Conservation (phyloP, 2,113 vertebrate species). For the Elanus axillaris region DNA sequence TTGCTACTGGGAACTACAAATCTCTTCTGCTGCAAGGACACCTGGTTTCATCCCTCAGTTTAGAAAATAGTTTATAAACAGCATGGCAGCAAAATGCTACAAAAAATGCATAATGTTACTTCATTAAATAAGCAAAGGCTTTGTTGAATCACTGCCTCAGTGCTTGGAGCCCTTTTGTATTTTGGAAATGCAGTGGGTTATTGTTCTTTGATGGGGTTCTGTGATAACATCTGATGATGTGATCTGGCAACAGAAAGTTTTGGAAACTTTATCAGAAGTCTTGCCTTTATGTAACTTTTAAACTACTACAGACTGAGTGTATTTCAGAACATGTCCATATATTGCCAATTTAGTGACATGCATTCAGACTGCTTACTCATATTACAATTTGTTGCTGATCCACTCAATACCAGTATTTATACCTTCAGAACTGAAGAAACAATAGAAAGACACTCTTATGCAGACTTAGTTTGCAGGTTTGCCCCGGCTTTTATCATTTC, state of each 20-base stretch:
- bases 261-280: not conserved
- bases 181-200: constrained; percentile 21
- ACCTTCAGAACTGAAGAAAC: not conserved
- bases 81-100: not conserved
- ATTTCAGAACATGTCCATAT: not conserved
- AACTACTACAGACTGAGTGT: not conserved
- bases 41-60: not conserved
- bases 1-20: not conserved
- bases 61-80: not conserved
- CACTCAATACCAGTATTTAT: not conserved
- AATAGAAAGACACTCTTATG: not conserved
- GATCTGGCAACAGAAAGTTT: not conserved
- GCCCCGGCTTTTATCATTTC: not conserved
- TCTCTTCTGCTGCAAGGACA: not conserved
- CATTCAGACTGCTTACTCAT: not conserved
- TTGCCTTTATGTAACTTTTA: not conserved
- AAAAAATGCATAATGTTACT: not conserved
- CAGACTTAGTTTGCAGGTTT: not conserved
- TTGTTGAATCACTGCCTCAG: not conserved
- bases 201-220: not conserved
- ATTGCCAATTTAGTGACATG: not conserved
- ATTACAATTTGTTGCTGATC: not conserved
- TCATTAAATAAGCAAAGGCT: not conserved
- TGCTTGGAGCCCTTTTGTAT: not conserved
- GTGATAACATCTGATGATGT: not conserved